Evolutionary conservation across 92 coral and sea anemone species (phyloP).

Genomic region (Pocillopora meandrina): DNA sequence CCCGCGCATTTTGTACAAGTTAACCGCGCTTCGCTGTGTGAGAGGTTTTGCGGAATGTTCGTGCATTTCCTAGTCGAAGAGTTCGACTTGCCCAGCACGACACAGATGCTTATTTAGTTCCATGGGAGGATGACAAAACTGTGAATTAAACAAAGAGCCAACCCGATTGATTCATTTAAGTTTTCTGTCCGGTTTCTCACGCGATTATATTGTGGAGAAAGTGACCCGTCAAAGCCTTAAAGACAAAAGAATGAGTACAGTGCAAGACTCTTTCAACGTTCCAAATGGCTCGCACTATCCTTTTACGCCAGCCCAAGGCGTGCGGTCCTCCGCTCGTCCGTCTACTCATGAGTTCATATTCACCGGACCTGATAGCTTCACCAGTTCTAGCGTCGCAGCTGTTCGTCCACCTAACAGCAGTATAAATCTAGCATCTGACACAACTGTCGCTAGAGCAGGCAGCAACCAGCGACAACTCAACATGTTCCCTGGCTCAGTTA

Average conservation of each 20-base stretch:
- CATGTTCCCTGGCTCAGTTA: conserved; percentile 88
- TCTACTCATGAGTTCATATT: conserved; percentile 83
- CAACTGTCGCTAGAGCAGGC: conserved; percentile 66
- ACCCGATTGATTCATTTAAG: conserved; percentile 79
- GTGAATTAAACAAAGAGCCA: conserved; percentile 84
- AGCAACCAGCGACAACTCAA: conserved; percentile 78
- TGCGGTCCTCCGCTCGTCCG: conserved; percentile 81
- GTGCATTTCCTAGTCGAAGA: conserved; percentile 35
- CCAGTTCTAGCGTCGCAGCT: conserved; percentile 68
- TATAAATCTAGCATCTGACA: conserved; percentile 64
- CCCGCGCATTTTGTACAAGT: conserved; percentile 33
- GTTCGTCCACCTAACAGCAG: conserved; percentile 76
- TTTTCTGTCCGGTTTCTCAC: conserved; percentile 78
- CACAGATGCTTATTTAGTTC: conserved; percentile 61
- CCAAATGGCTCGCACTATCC: conserved; percentile 76
- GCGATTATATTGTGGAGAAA: conserved; percentile 75
- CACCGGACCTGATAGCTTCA: conserved; percentile 74
- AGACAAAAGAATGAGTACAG: conserved; percentile 78
- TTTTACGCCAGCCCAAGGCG: conserved; percentile 72
- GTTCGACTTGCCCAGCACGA: conserved; percentile 63
- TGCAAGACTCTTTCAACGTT: conserved; percentile 75
- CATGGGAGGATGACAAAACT: conserved; percentile 72
- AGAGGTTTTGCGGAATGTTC: conserved; percentile 38
- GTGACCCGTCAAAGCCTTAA: conserved; percentile 46
- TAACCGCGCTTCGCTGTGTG: conserved; percentile 31